A percentile compares a stretch with the other conserved stretches of the same genome.
These are phyloP conservation scores for Antheraea yamamai DNA, from an alignment of 2,888 invertebrate species.

Conservation along the genomic window DNA sequence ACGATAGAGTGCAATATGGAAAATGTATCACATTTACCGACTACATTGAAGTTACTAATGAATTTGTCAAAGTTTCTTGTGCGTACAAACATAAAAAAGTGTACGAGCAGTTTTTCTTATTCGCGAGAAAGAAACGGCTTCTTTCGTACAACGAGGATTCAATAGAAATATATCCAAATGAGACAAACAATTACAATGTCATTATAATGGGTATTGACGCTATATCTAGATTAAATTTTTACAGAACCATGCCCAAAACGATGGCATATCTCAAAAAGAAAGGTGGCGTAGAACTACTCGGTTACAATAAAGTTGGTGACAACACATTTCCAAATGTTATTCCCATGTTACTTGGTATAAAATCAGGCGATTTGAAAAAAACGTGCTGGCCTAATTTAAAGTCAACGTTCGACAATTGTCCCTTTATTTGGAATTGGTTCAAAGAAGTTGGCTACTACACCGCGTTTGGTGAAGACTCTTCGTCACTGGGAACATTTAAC, in stretches of 20 bases:
- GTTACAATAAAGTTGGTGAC: conserved; percentile 96
- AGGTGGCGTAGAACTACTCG: conserved; percentile 89
- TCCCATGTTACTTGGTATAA: conserved; percentile 89
- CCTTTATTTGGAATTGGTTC: conserved; percentile 92
- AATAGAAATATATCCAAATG: conserved; percentile 40
- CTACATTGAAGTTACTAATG: conserved; percentile 73
- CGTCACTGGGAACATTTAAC: conserved; percentile 90
- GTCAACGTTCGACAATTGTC: conserved; percentile 88
- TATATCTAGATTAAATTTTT: conserved; percentile 92
- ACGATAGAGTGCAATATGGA: conserved; percentile 75
- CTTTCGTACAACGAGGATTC: conserved; percentile 39
- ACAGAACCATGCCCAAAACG: conserved; percentile 91
- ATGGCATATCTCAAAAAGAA: conserved; percentile 82
- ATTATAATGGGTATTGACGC: conserved; percentile 93
- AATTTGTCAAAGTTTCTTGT: conserved; percentile 88
- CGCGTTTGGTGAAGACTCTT: conserved; percentile 91
- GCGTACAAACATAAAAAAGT: conserved; percentile 65
- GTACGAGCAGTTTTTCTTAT: conserved; percentile 87
- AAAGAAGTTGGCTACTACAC: conserved; percentile 88
- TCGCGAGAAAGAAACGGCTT: conserved; percentile 76
- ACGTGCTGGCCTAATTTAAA: conserved; percentile 84
- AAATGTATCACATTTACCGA: conserved; percentile 75
- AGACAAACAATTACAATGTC: conserved; percentile 82
- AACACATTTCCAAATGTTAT: conserved; percentile 96
- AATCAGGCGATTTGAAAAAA: conserved; percentile 83